These are phyloP conservation scores for Coptodon bakossiorum DNA, from an alignment of 2,113 vertebrate genomes.

Conservation along the genomic window DNA sequence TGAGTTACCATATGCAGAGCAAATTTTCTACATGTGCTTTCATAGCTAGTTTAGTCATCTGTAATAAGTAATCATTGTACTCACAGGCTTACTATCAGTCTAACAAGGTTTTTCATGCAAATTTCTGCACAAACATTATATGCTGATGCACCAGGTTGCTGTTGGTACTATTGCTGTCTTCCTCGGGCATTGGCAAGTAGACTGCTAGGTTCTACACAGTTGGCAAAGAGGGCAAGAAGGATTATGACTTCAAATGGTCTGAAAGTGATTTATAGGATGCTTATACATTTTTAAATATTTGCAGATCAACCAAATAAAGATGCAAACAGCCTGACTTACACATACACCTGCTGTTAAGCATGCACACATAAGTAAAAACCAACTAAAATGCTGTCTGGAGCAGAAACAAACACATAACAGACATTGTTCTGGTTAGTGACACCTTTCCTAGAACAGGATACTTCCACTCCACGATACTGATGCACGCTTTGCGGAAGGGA, in stretches of 20 bases:
- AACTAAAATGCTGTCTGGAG: not conserved
- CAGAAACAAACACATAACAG: not conserved
- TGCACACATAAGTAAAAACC: not conserved
- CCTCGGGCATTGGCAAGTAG: constrained; percentile 88
- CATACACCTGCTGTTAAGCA: not conserved
- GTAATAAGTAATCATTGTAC: no score
- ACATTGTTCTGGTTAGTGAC: not conserved
- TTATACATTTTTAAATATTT: not conserved
- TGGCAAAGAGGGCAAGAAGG: constrained; percentile 79
- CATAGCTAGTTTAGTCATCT: no score
- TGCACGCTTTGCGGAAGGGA: constrained; percentile 82
- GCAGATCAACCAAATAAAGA: not conserved
- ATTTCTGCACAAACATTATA: not conserved
- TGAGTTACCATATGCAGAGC: no score
- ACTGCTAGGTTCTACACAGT: constrained; percentile 82
- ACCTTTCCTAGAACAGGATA: constrained; percentile 75
- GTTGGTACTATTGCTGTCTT: constrained; percentile 86
- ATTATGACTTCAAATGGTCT: constrained; percentile 87
- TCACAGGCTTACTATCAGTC: not conserved
- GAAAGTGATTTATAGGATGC: constrained; percentile 16
- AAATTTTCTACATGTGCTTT: no score
- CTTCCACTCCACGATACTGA: constrained; percentile 93
- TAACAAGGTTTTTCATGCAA: not conserved
- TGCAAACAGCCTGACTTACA: not conserved
- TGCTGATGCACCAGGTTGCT: constrained; percentile 75